Base-by-base conservation (phyloP, 1,140 invertebrate genomes). In the Tetramorium simillimum region DNA sequence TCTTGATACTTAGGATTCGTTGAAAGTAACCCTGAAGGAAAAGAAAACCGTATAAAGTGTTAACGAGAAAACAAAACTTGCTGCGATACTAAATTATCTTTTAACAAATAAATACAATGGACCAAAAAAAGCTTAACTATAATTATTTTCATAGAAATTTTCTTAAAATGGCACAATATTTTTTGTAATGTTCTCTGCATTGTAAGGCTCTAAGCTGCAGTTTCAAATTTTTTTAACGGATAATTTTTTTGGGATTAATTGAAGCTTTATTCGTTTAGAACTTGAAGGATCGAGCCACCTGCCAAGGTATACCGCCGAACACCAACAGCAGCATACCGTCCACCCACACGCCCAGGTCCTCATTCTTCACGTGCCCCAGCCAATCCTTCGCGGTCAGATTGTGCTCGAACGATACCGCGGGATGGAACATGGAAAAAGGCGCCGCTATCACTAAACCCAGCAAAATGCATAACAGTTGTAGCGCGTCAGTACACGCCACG, bases 271-370 rank as follows among this genome's bases (percentile, higher is more conserved):
- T 46, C 12, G n/a, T 21, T 40, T 4, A 37, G 9, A 72, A 18
- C 6, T 58, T 56, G 16, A 80, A 69, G 33, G 7, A 21, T 80
- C 46, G 21, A 80, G 67, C 77, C 91, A 97, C 97, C 96, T 98
- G 98, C 97, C 97, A 98, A 49, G 98, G 97, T 90, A 98, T 98
- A 70, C 98, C 98, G 5, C 98, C 98, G 92, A 98, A 97, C 51
- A 97, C 96, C 6, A 98, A 95, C 24, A 98, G 95, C 9, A 98
- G 95, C 94, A 96, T 96, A 67, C 95, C 96, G 93, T 98, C 98
- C 28, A 97, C 93, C 95, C 97, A 98, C 28, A 96, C 94, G 0
- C 96, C 97, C 16, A 96, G 93, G 75, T 96, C 96, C 72, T 95
- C 92, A 14, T 93, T 93, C 70, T 96, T 95, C 46, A 98, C 93